Base-by-base conservation (phyloP, 2,113 vertebrate genomes). In the Prionailurus bengalensis region DNA sequence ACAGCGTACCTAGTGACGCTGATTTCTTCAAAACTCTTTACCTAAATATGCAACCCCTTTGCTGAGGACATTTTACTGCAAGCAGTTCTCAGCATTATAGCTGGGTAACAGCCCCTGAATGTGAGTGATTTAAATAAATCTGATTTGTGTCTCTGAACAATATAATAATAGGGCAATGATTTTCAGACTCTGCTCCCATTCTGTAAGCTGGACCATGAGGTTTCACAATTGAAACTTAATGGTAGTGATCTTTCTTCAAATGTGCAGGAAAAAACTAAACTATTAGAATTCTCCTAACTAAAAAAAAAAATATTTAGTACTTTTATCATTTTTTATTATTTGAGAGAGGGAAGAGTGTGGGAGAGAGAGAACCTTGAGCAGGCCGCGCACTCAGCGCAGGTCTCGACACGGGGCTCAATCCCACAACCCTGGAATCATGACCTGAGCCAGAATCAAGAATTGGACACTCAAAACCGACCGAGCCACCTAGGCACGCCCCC, bases 221-320 rank as follows among this genome's bases (percentile, higher is more conserved):
- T 45, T 71, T 97, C 45, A 36, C 36, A 36, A 12, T 82, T 31
- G 63, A 42, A 71, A 66, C 48, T 39, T 55, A 63, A 55, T 92
- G 66, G 25, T 5, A 45, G 13, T 21, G 4, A 17, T 71, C 27
- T 95, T 74, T 84, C 36, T 78, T 27, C 14, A 92, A 84, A 81
- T 66, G 29, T 84, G 27, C 29, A 29, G 53, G 12, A 12, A 89
- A 79, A 82, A n/a, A 5, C 36, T 80, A 21, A 97, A 61, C 74
- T 25, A 61, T 45, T 76, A 66, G 14, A 87, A 92, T 80, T 90
- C 17, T 94, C n/a, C 95, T 42, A 65, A 91, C 53, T 55, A n/a
- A 68, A 90, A 94, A 94, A 94, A 94, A 42, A 58, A 7, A 3
- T 8, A 23, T 21, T 58, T 58, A 61, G 58, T 61, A 61, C 58